Percentiles rank a stretch among this genome's conserved stretches.
Conservation (phyloP, 92 coral and sea anemone genomes). For the Umimayanthus kanabou region DNA sequence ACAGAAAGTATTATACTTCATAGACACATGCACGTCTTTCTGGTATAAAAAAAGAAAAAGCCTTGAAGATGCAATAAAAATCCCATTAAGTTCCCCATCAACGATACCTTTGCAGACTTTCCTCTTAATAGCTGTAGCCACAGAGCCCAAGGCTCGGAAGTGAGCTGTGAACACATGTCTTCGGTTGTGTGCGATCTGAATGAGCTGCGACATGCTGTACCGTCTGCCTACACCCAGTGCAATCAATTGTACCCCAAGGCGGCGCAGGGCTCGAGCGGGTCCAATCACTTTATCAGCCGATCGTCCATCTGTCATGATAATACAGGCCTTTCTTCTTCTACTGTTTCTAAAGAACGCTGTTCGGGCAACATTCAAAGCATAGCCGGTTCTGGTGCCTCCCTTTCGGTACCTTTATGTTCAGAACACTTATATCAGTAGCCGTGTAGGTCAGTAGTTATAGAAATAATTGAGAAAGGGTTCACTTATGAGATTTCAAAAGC, state of each 20-base stretch:
- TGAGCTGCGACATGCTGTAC: slow-evolving; percentile 39
- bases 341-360: not conserved
- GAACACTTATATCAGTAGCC: not conserved
- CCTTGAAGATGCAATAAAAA: not conserved
- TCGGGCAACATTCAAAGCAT: not conserved
- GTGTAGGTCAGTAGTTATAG: not conserved
- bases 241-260: slow-evolving; percentile 35
- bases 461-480: too few relatives aligned
- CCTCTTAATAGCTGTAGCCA: slow-evolving; percentile 36
- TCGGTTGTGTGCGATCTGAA: slow-evolving; percentile 28
- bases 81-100: not conserved
- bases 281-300: slow-evolving; percentile 37
- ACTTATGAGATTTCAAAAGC: too few relatives aligned
- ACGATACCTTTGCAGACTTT: slow-evolving; percentile 43
- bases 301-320: slow-evolving; percentile 53
- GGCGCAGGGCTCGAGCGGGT: slow-evolving; percentile 40
- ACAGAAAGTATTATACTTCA: too few relatives aligned
- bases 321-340: slow-evolving; percentile 9
- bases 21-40: not conserved
- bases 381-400: slow-evolving; percentile 36
- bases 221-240: slow-evolving; percentile 46
- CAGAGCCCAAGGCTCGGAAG: slow-evolving; percentile 23
- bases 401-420: not conserved
- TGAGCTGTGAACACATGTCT: slow-evolving; percentile 35
- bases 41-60: not conserved